A percentile compares a stretch with the other conserved stretches of the same genome.
These are phyloP conservation scores for Numida meleagris DNA, from an alignment of 2,113 vertebrate genomes.

Conservation along the genomic window DNA sequence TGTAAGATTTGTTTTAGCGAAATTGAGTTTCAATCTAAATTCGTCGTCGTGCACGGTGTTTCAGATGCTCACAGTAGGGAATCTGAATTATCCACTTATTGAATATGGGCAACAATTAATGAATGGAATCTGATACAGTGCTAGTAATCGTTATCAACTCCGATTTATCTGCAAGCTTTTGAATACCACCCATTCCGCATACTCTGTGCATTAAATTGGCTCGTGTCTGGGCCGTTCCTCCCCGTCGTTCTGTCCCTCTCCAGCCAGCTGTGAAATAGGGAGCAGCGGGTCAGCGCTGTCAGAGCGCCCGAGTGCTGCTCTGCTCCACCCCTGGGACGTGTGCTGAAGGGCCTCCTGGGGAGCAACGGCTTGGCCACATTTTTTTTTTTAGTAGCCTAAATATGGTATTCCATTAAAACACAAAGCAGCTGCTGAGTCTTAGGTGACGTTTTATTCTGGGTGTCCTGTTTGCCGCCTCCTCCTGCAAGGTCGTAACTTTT, in stretches of 20 bases:
- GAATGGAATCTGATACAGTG: neutral
- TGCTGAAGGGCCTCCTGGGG: neutral
- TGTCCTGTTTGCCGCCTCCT: neutral
- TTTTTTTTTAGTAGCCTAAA: neutral
- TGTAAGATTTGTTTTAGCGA: neutral
- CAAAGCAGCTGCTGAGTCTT: neutral
- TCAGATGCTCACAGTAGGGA: neutral
- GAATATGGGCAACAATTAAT: neutral
- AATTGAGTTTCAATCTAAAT: neutral
- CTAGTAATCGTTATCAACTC: neutral
- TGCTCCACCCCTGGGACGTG: neutral
- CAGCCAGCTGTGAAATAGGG: conserved; percentile 16
- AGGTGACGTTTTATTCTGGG: neutral
- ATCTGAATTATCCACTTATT: neutral
- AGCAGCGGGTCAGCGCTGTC: neutral
- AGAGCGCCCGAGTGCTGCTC: neutral
- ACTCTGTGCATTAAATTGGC: neutral
- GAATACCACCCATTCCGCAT: neutral
- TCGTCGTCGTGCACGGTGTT: neutral
- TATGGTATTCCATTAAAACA: neutral
- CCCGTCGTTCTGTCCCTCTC: neutral
- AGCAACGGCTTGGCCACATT: neutral
- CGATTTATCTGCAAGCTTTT: neutral
- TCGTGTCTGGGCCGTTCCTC: neutral
- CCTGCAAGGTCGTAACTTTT: neutral